Evolutionary conservation across 2,797 vertebrate species (phyloP).

Genomic region (Chaunax sp.): DNA sequence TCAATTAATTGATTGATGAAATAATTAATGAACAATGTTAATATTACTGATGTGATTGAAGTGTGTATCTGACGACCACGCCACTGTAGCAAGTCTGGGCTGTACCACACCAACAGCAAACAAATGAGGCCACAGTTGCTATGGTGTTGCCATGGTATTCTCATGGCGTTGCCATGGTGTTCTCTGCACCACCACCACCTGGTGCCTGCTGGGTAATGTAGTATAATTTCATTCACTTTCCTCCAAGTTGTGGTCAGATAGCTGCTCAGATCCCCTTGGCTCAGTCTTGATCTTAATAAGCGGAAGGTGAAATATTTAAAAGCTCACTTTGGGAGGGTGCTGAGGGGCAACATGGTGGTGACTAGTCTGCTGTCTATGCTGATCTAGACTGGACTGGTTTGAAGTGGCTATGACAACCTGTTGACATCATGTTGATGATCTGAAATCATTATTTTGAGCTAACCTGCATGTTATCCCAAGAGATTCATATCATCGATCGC

Average conservation of each 20-base stretch:
- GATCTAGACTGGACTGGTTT: slow-evolving; percentile 76
- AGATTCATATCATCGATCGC: slow-evolving; percentile 33
- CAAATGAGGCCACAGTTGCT: slow-evolving; percentile 80
- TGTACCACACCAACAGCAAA: slow-evolving; percentile 83
- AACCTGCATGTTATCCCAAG: slow-evolving; percentile 43
- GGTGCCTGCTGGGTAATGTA: slow-evolving; percentile 84
- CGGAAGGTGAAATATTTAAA: slow-evolving; percentile 53
- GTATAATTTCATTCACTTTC: slow-evolving; percentile 77
- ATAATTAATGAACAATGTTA: slow-evolving; percentile 80
- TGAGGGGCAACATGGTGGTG: slow-evolving; percentile 53
- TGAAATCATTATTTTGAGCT: slow-evolving; percentile 43
- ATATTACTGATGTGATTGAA: slow-evolving; percentile 83
- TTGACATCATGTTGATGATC: slow-evolving; percentile 29
- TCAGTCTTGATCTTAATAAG: slow-evolving; percentile 57
- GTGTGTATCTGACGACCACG: slow-evolving; percentile 85
- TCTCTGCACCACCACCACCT: slow-evolving; percentile 78
- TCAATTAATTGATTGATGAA: slow-evolving; percentile 83
- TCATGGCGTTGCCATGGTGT: slow-evolving; percentile 80
- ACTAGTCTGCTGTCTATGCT: slow-evolving; percentile 57
- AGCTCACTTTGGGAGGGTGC: slow-evolving; percentile 48
- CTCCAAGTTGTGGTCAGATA: slow-evolving; percentile 68
- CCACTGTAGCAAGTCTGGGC: slow-evolving; percentile 87
- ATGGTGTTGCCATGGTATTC: slow-evolving; percentile 80
- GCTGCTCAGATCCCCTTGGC: slow-evolving; percentile 50
- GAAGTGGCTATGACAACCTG: slow-evolving; percentile 41